phyloP scores from a whole-genome alignment of 2,888 invertebrate genomes.

The Phortica magna region DNA sequence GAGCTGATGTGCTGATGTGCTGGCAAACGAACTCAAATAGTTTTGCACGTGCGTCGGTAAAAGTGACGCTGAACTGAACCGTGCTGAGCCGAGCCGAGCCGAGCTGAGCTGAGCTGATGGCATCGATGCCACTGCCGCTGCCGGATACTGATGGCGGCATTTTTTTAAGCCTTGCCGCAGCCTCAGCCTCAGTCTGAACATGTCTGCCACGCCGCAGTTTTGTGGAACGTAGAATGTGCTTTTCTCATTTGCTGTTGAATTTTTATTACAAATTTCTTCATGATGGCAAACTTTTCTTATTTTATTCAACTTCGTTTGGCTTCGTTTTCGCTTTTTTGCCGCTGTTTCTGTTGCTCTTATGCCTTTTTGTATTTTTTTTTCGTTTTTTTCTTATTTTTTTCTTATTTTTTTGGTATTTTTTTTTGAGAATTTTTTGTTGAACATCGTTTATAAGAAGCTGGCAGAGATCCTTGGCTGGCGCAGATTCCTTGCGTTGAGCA shows the following conservation, averaged over 20 bases:
- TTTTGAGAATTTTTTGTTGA: conserved; percentile 15
- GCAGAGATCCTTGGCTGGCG: conserved; percentile 23
- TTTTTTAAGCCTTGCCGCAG: conserved; percentile 42
- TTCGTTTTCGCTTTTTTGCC: too few species aligned
- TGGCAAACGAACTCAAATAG: not conserved
- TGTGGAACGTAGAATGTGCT: conserved; percentile 39
- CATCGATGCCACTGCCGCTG: not conserved
- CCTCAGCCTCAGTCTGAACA: conserved; percentile 38
- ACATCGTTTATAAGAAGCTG: conserved; percentile 1
- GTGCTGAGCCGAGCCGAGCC: not conserved
- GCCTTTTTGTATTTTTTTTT: not conserved
- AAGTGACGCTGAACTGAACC: conserved; percentile 19
- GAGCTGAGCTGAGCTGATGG: not conserved
- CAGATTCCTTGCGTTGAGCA: conserved; percentile 34
- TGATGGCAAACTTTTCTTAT: conserved; percentile 49
- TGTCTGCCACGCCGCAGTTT: conserved; percentile 10
- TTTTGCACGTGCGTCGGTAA: conserved; percentile 59
- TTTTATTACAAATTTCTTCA: conserved; percentile 71
- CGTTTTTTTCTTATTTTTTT: not conserved
- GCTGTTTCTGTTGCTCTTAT: conserved; percentile 14
- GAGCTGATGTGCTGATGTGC: conserved; percentile 12
- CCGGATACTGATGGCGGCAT: not conserved
- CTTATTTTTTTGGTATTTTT: conserved; percentile 30
- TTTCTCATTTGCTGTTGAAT: conserved; percentile 71
- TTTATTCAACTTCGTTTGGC: conserved; percentile 26